Conservation (phyloP, 64 coral and sea anemone genomes). For the Stichodactyla mertensii region DNA sequence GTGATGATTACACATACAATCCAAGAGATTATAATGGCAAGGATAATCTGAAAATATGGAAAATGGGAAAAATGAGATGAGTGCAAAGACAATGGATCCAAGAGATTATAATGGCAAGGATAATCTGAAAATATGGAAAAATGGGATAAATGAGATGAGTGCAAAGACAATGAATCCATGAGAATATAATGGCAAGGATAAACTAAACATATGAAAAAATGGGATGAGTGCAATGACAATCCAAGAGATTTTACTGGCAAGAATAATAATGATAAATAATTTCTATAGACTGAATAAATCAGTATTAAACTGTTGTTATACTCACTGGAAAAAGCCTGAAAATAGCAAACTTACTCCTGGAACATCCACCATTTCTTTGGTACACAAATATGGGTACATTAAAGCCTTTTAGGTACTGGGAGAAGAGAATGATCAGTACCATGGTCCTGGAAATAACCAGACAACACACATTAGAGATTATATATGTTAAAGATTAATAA, state of each 20-base stretch:
- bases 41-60: constrained; percentile 39
- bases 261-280: not conserved
- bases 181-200: too few relatives aligned
- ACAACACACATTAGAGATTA: not conserved
- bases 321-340: constrained; percentile 95
- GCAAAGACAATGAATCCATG: too few relatives aligned
- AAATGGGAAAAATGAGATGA: not conserved
- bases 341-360: constrained; percentile 34
- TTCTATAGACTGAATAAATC: too few relatives aligned
- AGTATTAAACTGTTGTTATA: not conserved
- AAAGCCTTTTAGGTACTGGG: constrained; percentile 77
- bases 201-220: too few relatives aligned
- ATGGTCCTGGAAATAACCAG: constrained; percentile 57
- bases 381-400: constrained; percentile 54
- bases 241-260: too few relatives aligned
- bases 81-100: too few relatives aligned
- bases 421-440: constrained; percentile 77
- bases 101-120: constrained; percentile 22
- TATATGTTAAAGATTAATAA: too few relatives aligned
- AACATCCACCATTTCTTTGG: constrained; percentile 35
- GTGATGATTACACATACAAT: constrained; percentile 57
- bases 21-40: constrained; percentile 52
- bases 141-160: not conserved
- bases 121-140: constrained; percentile 25
- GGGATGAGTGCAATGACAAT: too few relatives aligned